Evolutionary conservation across 2,797 vertebrate genomes (phyloP), one percentile per base, ranked within the genome.

Genomic region (Hybognathus amarus): DNA sequence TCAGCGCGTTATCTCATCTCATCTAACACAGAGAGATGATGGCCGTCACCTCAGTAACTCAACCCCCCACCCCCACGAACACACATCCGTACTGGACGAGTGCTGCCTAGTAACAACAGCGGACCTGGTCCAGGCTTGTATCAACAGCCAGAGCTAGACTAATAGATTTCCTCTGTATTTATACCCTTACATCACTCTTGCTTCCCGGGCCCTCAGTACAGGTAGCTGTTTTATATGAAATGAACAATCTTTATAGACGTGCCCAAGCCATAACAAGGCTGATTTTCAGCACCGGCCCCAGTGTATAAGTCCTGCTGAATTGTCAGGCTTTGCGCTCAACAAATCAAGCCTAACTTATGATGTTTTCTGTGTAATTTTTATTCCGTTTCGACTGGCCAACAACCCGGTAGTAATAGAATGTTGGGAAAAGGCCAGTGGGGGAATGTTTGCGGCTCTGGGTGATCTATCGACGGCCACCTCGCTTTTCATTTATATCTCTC

Each of bases 261-360:
- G 95, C 93, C 92, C 92, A 92, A 94, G 93, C 95, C 95, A 95
- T 97, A 97, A 97, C 96, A 94, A 95, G 95, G 93, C 96, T 96
- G 96, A 96, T 97, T 97, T 97, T 95, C 95, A 95, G 95, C 90
- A 90, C 95, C 91, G 90, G 94, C 92, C 92, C 92, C 93, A 94
- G 94, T 93, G 93, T 96, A 96, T 96, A 96, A 96, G 96, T 97
- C 97, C 96, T 93, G 90, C 91, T 91, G 95, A 96, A 96, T 96
- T 97, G 96, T 98, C 96, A 96, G 94, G 92, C 93, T 94, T 96
- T 95, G 94, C 92, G 94, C 96, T 96, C 96, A 93, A 97, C 97
- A 98, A 97, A 98, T 97, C 96, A 96, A 96, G 94, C 95, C 94
- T 98, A 98, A 98, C 96, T 92, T 97, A 97, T 97, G 96, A 97